Percentiles rank a stretch among this genome's conserved stretches.
Conservation (phyloP, 2,113 vertebrate species). For the Pelecanoides urinatrix region DNA sequence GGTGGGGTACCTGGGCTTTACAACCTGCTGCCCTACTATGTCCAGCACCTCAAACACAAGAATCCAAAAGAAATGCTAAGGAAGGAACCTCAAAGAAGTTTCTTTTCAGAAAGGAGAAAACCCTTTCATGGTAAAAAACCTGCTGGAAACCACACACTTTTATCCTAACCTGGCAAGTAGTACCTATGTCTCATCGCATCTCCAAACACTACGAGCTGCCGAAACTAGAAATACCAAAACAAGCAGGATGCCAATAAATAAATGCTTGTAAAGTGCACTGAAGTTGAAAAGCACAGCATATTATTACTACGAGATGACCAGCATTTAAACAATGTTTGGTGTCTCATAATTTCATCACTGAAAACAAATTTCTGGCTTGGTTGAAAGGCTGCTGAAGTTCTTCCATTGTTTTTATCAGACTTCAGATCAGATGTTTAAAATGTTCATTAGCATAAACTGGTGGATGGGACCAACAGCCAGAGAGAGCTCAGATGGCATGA, state of each 20-base stretch:
- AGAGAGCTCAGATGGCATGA: neutral
- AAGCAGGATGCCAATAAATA: neutral
- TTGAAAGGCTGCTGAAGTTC: neutral
- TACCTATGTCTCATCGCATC: neutral
- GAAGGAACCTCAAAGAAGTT: neutral
- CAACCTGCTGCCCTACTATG: neutral
- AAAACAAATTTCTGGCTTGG: neutral
- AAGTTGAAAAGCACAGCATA: neutral
- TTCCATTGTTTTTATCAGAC: neutral
- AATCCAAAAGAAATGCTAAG: neutral
- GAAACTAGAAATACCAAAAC: neutral
- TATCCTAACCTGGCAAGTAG: neutral
- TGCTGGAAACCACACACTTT: neutral
- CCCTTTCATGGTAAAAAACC: neutral
- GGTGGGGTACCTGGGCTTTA: neutral
- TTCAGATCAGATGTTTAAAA: neutral
- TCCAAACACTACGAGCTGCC: neutral
- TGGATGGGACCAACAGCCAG: neutral
- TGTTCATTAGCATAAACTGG: neutral
- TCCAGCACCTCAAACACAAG: neutral
- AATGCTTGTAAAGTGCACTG: neutral
- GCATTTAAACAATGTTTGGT: neutral
- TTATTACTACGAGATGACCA: neutral
- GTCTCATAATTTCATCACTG: neutral
- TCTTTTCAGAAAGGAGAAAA: neutral